Conservation (phyloP, 1,140 invertebrate genomes). For the Calephelis virginiensis region DNA sequence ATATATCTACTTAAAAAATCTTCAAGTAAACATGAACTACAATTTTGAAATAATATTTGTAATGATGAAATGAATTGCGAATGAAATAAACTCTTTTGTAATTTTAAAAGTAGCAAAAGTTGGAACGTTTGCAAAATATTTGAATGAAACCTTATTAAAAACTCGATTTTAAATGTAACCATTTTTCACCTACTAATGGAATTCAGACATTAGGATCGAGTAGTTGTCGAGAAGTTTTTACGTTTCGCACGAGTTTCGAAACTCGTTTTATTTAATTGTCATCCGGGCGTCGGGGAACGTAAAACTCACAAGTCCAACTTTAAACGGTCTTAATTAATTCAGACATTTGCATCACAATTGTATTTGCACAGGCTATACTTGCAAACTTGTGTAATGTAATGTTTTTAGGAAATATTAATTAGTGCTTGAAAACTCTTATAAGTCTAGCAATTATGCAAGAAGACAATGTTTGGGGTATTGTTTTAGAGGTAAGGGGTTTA, state of each 20-base stretch:
- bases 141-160: conserved; percentile 1
- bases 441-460: no score
- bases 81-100: no score
- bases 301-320: conserved; percentile 24
- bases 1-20: no score
- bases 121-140: neutral
- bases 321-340: conserved; percentile 50
- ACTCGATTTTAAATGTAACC: neutral
- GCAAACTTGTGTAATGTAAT: conserved; percentile 35
- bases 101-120: no score
- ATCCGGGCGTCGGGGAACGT: conserved; percentile 24
- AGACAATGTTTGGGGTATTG: no score
- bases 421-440: no score
- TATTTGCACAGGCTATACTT: conserved; percentile 46
- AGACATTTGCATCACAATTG: conserved; percentile 64
- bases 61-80: no score
- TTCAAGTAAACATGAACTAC: no score
- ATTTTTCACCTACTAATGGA: no score
- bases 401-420: neutral
- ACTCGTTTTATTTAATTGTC: conserved; percentile 46
- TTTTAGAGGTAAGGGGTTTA: no score
- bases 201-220: conserved; percentile 18
- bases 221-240: conserved; percentile 24
- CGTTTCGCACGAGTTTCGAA: conserved; percentile 29
- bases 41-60: no score